Evolutionary conservation across 2,797 vertebrate species (phyloP), one percentile per base, ranked within the genome.

Genomic region (Pygocentrus nattereri): DNA sequence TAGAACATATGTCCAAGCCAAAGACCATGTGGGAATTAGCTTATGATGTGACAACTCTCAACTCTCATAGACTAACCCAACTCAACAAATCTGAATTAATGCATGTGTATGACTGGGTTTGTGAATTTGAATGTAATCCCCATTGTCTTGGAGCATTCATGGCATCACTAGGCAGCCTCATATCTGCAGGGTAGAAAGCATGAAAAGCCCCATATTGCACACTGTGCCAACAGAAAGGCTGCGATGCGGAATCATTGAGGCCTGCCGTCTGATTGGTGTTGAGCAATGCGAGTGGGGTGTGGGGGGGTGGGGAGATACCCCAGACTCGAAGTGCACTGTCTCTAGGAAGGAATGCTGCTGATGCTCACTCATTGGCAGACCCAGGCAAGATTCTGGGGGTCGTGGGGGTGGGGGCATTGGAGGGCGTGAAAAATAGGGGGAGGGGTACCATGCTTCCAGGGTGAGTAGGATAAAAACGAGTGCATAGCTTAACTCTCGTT

Each of bases 311-410:
- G 81, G 85, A 86, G 85, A 61, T 79, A 80, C 85, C 86, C 81
- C 72, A 85, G 84, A 90, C 87, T 89, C 81, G 68, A 79, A 90
- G 88, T 76, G 77, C 90, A 89, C 89, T 93, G 92, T 94, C 88
- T 94, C 92, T 86, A 85, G 93, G 92, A 93, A 93, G 91, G 91
- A 93, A 92, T 91, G 82, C 56, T 2, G 82, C 81, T 74, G 85
- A 87, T 86, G 86, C 78, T 82, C 85, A 87, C 89, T 93, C 91
- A 93, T 93, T 93, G 93, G 92, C 88, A 91, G 91, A 91, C 86
- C 85, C 44, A 67, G 85, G 61, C 47, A 85, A 91, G 89, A 93
- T 90, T 91, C 90, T 88, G 86, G 89, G 92, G 92, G 89, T 88
- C 72, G 85, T 76, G 74, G 87, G 76, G 86, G 87, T 79, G 86